A percentile compares a stretch with the other conserved stretches of the same genome.
Evolutionary conservation across 2,888 invertebrate species (phyloP).

Genomic region (Drosophila helvetica): DNA sequence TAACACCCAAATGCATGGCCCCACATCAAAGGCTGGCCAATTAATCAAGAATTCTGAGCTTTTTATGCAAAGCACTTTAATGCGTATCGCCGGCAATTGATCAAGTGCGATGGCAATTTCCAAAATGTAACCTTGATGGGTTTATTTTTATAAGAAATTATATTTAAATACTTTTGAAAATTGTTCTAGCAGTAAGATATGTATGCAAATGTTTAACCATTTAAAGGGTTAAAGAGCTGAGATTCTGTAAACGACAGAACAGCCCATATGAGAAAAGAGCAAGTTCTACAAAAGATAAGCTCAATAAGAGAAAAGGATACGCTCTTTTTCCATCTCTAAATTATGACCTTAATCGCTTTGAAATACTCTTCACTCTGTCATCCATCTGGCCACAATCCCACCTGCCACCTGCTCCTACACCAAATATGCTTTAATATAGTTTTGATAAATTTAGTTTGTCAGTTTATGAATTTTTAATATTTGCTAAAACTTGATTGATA

Average conservation of each 20-base stretch:
- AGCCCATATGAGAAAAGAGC: no score
- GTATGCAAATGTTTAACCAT: no score
- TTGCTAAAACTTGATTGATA: background rate
- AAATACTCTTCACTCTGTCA: background rate
- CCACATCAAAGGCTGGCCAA: conserved; percentile 63
- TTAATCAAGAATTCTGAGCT: conserved; percentile 29
- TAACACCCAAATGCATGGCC: conserved; percentile 41
- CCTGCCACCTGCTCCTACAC: background rate
- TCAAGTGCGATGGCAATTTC: conserved; percentile 13
- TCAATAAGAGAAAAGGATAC: no score
- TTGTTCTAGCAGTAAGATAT: no score
- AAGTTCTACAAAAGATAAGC: background rate
- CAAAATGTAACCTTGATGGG: background rate
- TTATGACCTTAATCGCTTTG: no score
- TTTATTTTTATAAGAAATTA: background rate
- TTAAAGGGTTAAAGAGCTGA: background rate
- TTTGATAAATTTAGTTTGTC: background rate
- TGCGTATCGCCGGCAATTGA: conserved; percentile 57
- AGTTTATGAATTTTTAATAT: background rate
- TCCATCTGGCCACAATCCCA: background rate
- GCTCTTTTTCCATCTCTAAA: no score
- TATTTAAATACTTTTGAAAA: no score
- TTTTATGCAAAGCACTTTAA: conserved; percentile 31
- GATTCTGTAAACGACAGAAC: no score
- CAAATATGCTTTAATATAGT: background rate